Conservation (phyloP, 2,113 vertebrate species). For the Malurus cyaneus region DNA sequence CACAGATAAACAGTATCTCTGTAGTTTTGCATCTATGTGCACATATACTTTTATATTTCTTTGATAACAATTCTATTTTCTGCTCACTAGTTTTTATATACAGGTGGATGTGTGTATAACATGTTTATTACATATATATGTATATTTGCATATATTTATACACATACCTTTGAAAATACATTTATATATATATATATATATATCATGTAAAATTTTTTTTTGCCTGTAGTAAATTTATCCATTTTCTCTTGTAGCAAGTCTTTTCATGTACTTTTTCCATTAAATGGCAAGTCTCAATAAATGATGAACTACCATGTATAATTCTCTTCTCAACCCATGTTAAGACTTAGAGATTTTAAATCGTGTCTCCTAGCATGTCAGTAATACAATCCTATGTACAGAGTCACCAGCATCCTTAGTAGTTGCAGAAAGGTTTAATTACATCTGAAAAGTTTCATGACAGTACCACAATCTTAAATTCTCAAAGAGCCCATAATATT, state of each 20-base stretch:
- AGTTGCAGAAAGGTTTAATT: background rate
- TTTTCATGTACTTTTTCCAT: background rate
- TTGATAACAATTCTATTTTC: background rate
- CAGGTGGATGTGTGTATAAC: background rate
- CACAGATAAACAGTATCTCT: background rate
- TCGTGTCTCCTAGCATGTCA: background rate
- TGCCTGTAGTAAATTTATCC: background rate
- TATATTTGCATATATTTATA: background rate
- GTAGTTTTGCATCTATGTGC: background rate
- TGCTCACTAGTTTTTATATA: background rate
- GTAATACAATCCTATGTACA: background rate
- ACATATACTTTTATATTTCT: background rate
- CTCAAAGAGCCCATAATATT: background rate
- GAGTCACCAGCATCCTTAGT: background rate
- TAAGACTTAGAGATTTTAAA: background rate
- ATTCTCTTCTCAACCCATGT: background rate
- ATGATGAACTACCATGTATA: background rate
- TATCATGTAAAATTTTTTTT: no score
- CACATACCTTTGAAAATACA: background rate
- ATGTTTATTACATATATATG: background rate
- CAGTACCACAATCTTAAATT: background rate
- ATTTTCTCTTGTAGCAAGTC: background rate
- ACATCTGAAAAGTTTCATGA: background rate
- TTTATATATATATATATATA: no score
- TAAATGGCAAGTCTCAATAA: background rate